Base-by-base conservation (phyloP, 2,797 vertebrate species). In the Catharus ustulatus region DNA sequence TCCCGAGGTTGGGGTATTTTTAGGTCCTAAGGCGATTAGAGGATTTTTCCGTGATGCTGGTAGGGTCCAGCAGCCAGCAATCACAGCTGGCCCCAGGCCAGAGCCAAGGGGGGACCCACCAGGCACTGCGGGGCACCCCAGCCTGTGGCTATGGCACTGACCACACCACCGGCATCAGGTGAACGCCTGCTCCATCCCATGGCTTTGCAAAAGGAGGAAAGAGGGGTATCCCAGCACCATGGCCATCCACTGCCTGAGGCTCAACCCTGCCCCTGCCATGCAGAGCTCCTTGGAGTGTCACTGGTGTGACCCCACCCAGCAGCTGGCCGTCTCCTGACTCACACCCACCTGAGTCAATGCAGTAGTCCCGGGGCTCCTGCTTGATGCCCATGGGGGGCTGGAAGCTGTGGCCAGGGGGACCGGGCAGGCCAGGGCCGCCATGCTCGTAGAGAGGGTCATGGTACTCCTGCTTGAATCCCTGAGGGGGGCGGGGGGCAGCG, bases 391-490 rank as follows among this genome's bases (percentile, higher is more conserved):
- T 97, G 18, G 98, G 97, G 72, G 98, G 95, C 97, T 99, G 98
- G 98, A 99, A 99, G 75, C 98, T 88, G 4, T 98, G 97, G 91
- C 98, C 94, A 0, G 97, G 94, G 51, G 98, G 98, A 0, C 89
- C 97, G 0, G 97, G 89, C 97, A 99, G 98, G 95, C 97, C 86
- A 23, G 98, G 98, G 40, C 98, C 98, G 0, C 98, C 97, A 4
- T 99, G 99, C 97, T 99, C 99, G 23, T 99, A 99, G 30, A 98
- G 98, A 0, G 98, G 98, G 97, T 99, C 99, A 1, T 98, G 97
- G 94, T 99, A 98, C 95, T 99, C 99, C 92, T 99, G 99, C 96
- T 99, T 99, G 98, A 99, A 99, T 94, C 98, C 98, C 97, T 99
- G 99, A 90, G 98, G 97, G 42, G 99, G 98, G 5, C 79, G 96